Evolutionary conservation across 1,140 invertebrate genomes (phyloP), one percentile per base, ranked within the genome.

Genomic region (Lanistes nyassanus): DNA sequence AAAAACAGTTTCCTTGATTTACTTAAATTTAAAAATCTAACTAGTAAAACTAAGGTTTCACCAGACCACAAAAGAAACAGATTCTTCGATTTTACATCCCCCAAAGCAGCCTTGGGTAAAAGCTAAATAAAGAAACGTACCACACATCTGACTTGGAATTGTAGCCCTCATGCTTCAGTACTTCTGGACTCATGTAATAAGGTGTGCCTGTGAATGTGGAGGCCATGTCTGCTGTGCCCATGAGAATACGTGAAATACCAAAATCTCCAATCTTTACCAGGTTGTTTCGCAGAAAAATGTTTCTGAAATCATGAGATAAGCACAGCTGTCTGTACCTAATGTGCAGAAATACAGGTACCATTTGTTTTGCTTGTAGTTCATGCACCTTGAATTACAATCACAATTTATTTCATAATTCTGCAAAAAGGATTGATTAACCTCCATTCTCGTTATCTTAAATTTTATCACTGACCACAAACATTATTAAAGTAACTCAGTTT

Each of bases 131-230:
- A 29, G 0, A 11, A 29, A 65, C 23, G 77, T 77, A 88, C 87
- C 88, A 89, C 23, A 89, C 81, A 80, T 89, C 88, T 29, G 88
- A 88, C 68, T 88, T 88, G 42, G 86, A 87, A 68, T 89, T 88
- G 79, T 90, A 90, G 0, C 88, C 88, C 77, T 90, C 88, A 81
- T 89, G 88, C 82, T 89, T 89, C 16, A 90, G 75, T 7, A 89
- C 88, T 76, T 90, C 88, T 23, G 88, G 88, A 69, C 86, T 88
- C 88, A 89, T 89, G 78, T 89, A 89, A 72, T 88, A 89, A 13
- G 88, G 87, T 31, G 88, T 89, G 11, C 88, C 88, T 60, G 86
- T 87, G 76, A 88, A 89, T n/a, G 88, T 89, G 13, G 85, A 85
- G 11, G 88, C 88, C 72, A 88, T 80, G 69, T 89, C 88, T 36